A percentile compares a stretch with the other conserved stretches of the same genome.
phyloP scores from a whole-genome alignment of 2,888 invertebrate genomes.

The Gastracanthus pulcherrimus region DNA sequence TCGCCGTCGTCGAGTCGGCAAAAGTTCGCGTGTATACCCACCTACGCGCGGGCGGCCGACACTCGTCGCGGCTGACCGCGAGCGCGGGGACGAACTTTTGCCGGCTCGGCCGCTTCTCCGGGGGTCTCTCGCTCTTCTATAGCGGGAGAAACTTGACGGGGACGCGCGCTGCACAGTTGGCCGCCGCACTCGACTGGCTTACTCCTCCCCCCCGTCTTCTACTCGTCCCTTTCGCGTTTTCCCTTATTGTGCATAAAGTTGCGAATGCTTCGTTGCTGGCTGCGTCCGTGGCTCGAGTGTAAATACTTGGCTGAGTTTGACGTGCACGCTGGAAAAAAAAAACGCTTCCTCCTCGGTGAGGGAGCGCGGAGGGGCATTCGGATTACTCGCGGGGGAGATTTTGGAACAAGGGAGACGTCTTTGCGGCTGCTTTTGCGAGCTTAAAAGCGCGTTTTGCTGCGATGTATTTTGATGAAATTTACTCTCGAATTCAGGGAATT shows the following conservation, averaged over 20 bases:
- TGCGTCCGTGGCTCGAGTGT: background rate
- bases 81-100: conserved; percentile 33
- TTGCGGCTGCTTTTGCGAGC: no score
- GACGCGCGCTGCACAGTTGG: no score
- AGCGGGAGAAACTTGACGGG: background rate
- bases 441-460: no score
- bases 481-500: no score
- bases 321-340: no score
- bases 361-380: no score
- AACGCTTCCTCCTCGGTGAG: no score
- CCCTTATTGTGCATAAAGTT: background rate
- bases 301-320: background rate
- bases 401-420: no score
- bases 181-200: background rate
- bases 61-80: conserved; percentile 37
- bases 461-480: no score
- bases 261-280: background rate
- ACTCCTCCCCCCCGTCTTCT: background rate
- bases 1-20: background rate
- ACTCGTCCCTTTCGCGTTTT: background rate
- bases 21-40: conserved; percentile 49
- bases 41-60: conserved; percentile 12
- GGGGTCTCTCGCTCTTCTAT: background rate
- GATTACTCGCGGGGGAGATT: no score
- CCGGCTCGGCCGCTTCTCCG: background rate